Percentiles rank a stretch among this genome's conserved stretches.
Conservation (phyloP, 2,797 vertebrate genomes). For the Artibeus jamaicensis region DNA sequence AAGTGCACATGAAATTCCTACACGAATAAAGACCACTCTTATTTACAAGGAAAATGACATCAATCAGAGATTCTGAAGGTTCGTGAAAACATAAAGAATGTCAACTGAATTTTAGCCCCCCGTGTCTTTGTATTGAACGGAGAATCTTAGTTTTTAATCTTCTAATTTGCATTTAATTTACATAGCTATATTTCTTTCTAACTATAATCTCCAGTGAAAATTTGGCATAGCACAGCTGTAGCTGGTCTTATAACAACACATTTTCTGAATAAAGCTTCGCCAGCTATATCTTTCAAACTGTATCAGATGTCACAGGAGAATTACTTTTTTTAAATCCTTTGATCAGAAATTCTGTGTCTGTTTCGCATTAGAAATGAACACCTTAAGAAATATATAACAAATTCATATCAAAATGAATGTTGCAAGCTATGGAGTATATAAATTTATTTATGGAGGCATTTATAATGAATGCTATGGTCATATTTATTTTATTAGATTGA, state of each 20-base stretch:
- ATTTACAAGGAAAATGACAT: background rate
- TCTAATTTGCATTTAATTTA: constrained; percentile 35
- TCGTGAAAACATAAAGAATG: background rate
- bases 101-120: background rate
- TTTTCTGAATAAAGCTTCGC: constrained; percentile 53
- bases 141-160: background rate
- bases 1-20: background rate
- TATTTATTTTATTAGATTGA: constrained; percentile 70
- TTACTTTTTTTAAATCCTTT: constrained; percentile 48
- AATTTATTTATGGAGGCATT: constrained; percentile 64
- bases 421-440: constrained; percentile 36
- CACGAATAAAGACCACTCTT: background rate
- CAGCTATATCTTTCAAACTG: constrained; percentile 34
- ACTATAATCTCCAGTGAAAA: constrained; percentile 18
- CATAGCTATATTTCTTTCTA: constrained; percentile 29
- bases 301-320: constrained; percentile 26
- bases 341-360: constrained; percentile 63
- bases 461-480: constrained; percentile 51
- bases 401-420: constrained; percentile 53
- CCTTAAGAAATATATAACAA: constrained; percentile 61
- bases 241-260: constrained; percentile 27
- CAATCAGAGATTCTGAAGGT: background rate
- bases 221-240: background rate
- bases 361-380: constrained; percentile 65
- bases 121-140: background rate